Conservation (phyloP, 2,113 vertebrate species). For the Corythoichthys intestinalis region DNA sequence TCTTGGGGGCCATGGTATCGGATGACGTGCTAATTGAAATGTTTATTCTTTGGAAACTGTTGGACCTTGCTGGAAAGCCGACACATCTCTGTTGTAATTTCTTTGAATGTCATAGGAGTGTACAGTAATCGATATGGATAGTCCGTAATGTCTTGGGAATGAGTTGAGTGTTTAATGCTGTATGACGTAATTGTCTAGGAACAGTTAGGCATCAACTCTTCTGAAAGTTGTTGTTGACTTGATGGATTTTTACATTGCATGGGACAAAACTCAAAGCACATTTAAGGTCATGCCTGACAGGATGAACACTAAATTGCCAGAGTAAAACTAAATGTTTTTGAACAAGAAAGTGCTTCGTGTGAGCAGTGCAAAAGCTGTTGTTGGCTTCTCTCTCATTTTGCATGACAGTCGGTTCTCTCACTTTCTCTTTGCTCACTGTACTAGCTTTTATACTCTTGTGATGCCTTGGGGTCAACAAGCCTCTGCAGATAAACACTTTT, state of each 20-base stretch:
- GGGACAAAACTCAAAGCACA: not conserved
- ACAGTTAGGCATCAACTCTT: not conserved
- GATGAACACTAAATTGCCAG: not conserved
- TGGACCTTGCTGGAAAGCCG: not conserved
- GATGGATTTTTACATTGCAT: not conserved
- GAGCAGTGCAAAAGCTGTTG: slow-evolving; percentile 25
- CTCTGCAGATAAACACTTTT: slow-evolving; percentile 9
- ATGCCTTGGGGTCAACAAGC: slow-evolving; percentile 28
- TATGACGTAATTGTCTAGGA: not conserved
- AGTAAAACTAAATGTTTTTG: not conserved
- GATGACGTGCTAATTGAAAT: not conserved
- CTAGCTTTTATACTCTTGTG: slow-evolving; percentile 17
- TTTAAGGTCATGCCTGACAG: not conserved
- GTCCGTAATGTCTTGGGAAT: not conserved
- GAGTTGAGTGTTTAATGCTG: not conserved
- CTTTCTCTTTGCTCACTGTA: slow-evolving; percentile 18
- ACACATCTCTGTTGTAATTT: not conserved
- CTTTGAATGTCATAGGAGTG: not conserved
- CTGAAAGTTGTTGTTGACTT: not conserved
- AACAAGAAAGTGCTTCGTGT: slow-evolving; percentile 28
- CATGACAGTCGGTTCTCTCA: not conserved
- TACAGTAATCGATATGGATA: not conserved
- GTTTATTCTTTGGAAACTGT: not conserved
- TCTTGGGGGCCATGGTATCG: not conserved
- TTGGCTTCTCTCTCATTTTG: not conserved